Base-by-base conservation (phyloP, 2,113 vertebrate species). In the Psephotus haematonotus region DNA sequence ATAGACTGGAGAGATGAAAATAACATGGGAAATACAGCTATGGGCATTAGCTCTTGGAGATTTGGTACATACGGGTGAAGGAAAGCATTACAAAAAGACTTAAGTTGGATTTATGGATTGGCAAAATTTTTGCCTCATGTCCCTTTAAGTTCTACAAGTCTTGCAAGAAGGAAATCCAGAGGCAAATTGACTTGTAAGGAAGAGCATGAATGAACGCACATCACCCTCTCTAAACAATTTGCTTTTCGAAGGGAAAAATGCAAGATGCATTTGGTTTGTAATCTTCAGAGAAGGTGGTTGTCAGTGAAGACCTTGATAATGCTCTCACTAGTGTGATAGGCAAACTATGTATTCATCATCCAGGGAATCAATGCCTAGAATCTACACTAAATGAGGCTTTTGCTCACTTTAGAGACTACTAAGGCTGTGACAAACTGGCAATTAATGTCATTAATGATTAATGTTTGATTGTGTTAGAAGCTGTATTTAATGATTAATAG, bases 361-460 rank as follows among this genome's bases (percentile, higher is more conserved):
- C 47, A 60, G 82, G 55, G 46, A 88, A 88, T 78, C 64, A 57
- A 1, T 92, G 86, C 59, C 64, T 77, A 7, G 57, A 81, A 83
- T 39, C 62, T 59, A 50, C 77, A 69, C 50, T 86, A 86, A 94
- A 77, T 74, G 49, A 88, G 59, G 39, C 59, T 89, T 90, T 81
- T 93, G 63, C 35, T 86, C 49, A 65, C 68, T 91, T 64, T 15
- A 77, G 80, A n/a, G 59, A 77, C 68, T 83, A 19, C 43, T 64
- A 50, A 80, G 47, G 14, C 63, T 80, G 63, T 83, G 81, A 80
- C 59, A 89, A 91, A 77, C 17, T 72, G 81, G 77, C 84, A 81
- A 83, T 95, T 94, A 95, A 74, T 95, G 87, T 77, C 77, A 72
- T 83, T 86, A 80, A 49, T 93, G 59, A 89, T 81, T 94, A 84